Evolutionary conservation across 2,888 invertebrate species (phyloP), one percentile per base, ranked within the genome.

Genomic region (Caenorhabditis sp.): DNA sequence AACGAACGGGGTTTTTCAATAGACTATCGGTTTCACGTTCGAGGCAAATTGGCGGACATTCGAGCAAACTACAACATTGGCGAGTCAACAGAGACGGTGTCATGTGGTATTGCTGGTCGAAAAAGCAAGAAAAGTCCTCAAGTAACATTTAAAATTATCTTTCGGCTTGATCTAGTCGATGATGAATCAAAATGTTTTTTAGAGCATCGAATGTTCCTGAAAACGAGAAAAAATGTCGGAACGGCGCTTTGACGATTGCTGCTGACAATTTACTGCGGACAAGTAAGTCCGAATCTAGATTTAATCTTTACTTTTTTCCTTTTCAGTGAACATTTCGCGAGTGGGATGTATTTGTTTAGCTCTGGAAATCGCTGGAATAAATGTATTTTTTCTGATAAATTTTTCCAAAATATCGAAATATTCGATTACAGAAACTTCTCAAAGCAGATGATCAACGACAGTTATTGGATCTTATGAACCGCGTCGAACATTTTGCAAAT

Each of bases 71-170:
- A 43, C 36, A n/a, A 37, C 58, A 19, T 50, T 75, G 63, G 69
- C 78, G 8, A 62, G 65, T 31, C 78, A 78, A 55, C 76, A 76
- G 60, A 76, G 78, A 76, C 26, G 75, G 58, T 61, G 74, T 60
- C 66, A 78, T 62, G 62, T 63, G n/a, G 36, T 59, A n/a, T 12
- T 57, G 14, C 49, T 88, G 87, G 76, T 88, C 84, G 81, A 86
- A 84, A 59, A 88, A 87, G 82, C 88, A 86, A 73, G 88, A 88
- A 36, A 3, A 6, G 27, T 5, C 14, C 21, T 54, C 12, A 54
- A 54, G 54, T 54, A 24, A 24, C 3, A 6, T 31, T 31, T 31
- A 5, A 24, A 54, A 24, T 51, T 51, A 10, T 37, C 19, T 51
- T 12, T 12, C 10, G 8, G 21, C 26, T 31, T 10, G 10, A 31